phyloP scores from a whole-genome alignment of 2,113 vertebrate genomes.

The Lasiurus borealis region DNA sequence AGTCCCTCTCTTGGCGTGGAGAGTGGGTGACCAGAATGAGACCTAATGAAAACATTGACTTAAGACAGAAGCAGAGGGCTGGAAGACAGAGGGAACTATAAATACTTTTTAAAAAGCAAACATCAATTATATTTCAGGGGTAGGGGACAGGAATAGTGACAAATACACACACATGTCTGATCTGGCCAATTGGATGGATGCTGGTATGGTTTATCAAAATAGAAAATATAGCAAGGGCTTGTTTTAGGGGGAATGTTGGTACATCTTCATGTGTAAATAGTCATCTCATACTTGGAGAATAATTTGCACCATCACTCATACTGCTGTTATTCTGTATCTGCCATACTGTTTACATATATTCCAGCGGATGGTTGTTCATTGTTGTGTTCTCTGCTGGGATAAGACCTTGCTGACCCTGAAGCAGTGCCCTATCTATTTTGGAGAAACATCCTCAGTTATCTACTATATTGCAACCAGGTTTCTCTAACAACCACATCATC shows the following conservation, averaged over 20 bases:
- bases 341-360: neutral
- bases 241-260: neutral
- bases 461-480: neutral
- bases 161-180: neutral
- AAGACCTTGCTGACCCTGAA: neutral
- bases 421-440: neutral
- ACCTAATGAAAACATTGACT: neutral
- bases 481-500: neutral
- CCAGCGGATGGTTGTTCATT: neutral
- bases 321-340: neutral
- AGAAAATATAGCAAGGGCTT: neutral
- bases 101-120: neutral
- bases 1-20: neutral
- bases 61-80: neutral
- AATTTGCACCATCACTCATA: neutral
- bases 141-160: neutral
- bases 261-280: neutral
- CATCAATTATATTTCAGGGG: neutral
- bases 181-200: neutral
- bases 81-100: neutral
- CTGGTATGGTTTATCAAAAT: neutral
- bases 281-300: neutral
- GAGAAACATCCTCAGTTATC: neutral
- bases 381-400: neutral
- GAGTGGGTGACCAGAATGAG: neutral